Evolutionary conservation across 1,140 invertebrate species (phyloP), one percentile per base, ranked within the genome.

Genomic region (Calliphora vicina): DNA sequence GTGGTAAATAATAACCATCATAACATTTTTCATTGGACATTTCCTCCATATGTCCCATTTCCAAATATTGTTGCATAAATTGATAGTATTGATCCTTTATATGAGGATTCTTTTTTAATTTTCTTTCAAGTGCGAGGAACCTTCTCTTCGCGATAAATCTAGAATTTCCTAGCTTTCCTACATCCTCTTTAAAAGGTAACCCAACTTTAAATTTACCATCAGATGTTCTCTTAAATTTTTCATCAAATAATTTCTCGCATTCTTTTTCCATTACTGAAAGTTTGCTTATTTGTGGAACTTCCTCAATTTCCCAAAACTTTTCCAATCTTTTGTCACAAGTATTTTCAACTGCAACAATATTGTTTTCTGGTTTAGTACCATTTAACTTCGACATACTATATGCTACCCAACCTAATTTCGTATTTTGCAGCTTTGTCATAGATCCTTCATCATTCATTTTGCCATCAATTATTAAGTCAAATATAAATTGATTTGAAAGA

Each of bases 11-110:
- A 84, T 85, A 85, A 17, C 82, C 81, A n/a, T 82, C 10, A 15
- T 83, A 20, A 15, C 87, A n/a, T 1, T 61, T 3, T 13, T 86
- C 57, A 50, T 86, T 83, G 3, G 86, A 82, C 57, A 84, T 87
- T 71, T 88, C 84, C 82, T 84, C 86, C 85, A 91, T 89, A 83
- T 91, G 89, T 6, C 87, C 87, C 10, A 88, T 83, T 1, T 86
- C 82, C 15, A 88, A 20, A 80, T 88, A 91, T 81, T 89, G 87
- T 82, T 88, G 83, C 82, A 90, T 86, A 43, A 86, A 86, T 35
- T 84, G n/a, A 23, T 61, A 26, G 42, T 87, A 85, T 81, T 85
- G n/a, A n/a, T n/a, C n/a, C n/a, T 23, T 9, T 23, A 29, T 81
- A 82, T 83, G 2, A 86, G 23, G 6, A 86, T 85, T 67, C 81